Conservation (phyloP, 35 echinoderm and acorn worm genomes). For the Ophioderma brevispina region DNA sequence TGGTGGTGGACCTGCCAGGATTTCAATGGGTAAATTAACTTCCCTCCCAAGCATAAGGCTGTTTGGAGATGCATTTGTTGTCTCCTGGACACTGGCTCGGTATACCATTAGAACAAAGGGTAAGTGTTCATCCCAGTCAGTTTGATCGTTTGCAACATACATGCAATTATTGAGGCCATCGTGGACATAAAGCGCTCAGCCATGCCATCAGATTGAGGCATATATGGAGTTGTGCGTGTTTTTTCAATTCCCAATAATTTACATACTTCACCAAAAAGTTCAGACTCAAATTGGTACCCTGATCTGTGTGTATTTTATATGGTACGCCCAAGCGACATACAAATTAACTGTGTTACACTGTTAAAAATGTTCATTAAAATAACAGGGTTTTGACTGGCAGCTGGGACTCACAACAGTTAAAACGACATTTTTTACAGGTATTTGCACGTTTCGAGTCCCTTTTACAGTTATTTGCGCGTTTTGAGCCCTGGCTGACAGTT, state of each 20-base stretch:
- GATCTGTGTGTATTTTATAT: slow-evolving; percentile 36
- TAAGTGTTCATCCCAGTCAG: slow-evolving; percentile 45
- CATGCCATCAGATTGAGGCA: slow-evolving; percentile 42
- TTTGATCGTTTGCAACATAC: slow-evolving; percentile 19
- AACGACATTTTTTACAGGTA: too few species aligned
- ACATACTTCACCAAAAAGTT: slow-evolving; percentile 57
- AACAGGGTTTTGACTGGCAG: too few species aligned
- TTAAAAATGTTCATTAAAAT: too few species aligned
- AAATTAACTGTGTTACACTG: too few species aligned
- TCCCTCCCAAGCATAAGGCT: slow-evolving; percentile 71
- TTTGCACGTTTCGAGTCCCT: too few species aligned
- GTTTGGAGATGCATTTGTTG: slow-evolving; percentile 51
- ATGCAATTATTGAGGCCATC: slow-evolving; percentile 3
- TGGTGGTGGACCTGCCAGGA: slow-evolving; percentile 3
- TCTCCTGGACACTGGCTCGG: slow-evolving; percentile 37
- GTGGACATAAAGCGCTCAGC: slow-evolving; percentile 54
- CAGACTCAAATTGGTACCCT: slow-evolving; percentile 75
- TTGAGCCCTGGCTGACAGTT: too few species aligned
- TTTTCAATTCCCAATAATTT: slow-evolving; percentile 58
- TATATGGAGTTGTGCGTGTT: slow-evolving; percentile 54
- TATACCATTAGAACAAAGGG: slow-evolving; percentile 45
- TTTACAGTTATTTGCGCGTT: too few species aligned
- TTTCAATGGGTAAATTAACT: slow-evolving; percentile 38
- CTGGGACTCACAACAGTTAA: too few species aligned
- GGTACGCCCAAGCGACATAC: slow-evolving; percentile 70